Conservation (phyloP, 2,888 invertebrate genomes). For the Drosophila subquinaria region DNA sequence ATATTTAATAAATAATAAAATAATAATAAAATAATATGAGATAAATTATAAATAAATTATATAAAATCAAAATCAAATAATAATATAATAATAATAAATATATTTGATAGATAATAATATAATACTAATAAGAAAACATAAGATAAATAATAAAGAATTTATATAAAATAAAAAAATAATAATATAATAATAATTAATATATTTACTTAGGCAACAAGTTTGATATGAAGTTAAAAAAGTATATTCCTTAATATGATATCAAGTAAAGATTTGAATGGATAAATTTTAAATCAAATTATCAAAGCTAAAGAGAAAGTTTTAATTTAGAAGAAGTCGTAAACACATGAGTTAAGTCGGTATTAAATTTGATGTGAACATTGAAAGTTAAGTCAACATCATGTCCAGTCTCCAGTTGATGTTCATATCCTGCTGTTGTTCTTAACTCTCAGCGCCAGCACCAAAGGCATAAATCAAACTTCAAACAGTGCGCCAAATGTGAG, state of each 20-base stretch:
- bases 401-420: neutral
- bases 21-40: too few species aligned
- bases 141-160: too few species aligned
- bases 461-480: slow-evolving; percentile 73
- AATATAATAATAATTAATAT: too few species aligned
- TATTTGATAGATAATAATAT: too few species aligned
- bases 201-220: too few species aligned
- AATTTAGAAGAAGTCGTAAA: neutral
- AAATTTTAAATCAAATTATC: too few species aligned
- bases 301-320: neutral
- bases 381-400: slow-evolving; percentile 45
- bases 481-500: slow-evolving; percentile 56
- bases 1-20: too few species aligned
- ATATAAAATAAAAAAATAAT: too few species aligned
- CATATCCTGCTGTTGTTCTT: slow-evolving; percentile 52
- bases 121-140: too few species aligned
- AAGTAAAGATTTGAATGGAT: neutral
- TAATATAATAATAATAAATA: too few species aligned
- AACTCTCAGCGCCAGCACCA: neutral
- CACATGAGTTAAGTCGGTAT: neutral
- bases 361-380: slow-evolving; percentile 4
- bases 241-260: neutral
- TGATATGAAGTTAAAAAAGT: neutral
- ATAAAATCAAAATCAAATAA: too few species aligned
- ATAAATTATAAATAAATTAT: too few species aligned